Percentiles rank a stretch among this genome's conserved stretches.
Conservation (phyloP, 2,888 invertebrate species). For the Apeira syringaria region DNA sequence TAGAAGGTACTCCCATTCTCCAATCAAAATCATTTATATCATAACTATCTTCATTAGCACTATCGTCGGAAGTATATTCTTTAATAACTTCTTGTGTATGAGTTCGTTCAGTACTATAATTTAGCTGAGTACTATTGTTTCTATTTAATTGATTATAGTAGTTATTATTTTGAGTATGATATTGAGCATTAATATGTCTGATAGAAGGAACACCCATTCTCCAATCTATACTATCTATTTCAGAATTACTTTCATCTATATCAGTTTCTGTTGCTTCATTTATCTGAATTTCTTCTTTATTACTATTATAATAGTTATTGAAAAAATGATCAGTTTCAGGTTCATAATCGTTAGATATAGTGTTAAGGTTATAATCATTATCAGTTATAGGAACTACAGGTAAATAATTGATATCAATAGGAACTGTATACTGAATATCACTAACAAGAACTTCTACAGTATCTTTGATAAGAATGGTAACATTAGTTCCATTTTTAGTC, state of each 20-base stretch:
- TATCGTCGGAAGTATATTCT: slow-evolving; percentile 5
- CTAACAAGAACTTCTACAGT: slow-evolving; percentile 45
- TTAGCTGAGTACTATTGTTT: too few relatives aligned
- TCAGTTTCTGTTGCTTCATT: neutral
- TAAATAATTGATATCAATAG: slow-evolving; percentile 4
- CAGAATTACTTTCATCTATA: neutral
- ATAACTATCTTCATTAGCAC: slow-evolving; percentile 32
- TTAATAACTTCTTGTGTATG: neutral
- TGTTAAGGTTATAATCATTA: neutral
- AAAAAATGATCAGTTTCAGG: neutral
- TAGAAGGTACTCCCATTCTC: slow-evolving; percentile 39
- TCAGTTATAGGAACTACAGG: slow-evolving; percentile 10
- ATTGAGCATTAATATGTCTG: slow-evolving; percentile 1
- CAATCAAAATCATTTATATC: slow-evolving; percentile 46
- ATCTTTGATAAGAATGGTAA: slow-evolving; percentile 53
- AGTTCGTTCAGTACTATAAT: too few relatives aligned
- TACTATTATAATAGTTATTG: slow-evolving; percentile 1
- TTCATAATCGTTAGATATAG: neutral
- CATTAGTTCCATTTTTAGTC: slow-evolving; percentile 50
- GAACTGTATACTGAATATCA: slow-evolving; percentile 20
- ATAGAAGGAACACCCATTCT: neutral
- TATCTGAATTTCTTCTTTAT: neutral
- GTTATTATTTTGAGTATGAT: neutral
- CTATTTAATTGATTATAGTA: too few relatives aligned
- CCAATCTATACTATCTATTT: neutral